These are phyloP conservation scores for Dermochelys coriacea DNA, from an alignment of 2,797 vertebrate species.

Conservation along the genomic window DNA sequence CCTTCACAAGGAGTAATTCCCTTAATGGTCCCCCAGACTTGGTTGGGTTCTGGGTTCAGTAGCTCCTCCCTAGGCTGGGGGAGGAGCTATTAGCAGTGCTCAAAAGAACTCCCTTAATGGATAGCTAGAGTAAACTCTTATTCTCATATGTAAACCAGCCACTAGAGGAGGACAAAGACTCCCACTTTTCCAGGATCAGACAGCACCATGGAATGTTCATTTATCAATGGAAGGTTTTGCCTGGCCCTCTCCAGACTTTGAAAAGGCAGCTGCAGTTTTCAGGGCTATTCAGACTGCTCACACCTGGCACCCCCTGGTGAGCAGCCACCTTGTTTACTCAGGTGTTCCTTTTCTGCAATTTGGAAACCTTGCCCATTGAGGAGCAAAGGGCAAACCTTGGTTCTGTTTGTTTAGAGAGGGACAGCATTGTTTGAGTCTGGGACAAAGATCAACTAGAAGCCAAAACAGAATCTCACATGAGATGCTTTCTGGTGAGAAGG, in stretches of 20 bases:
- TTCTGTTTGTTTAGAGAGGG: neutral
- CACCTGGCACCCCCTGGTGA: neutral
- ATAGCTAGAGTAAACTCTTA: neutral
- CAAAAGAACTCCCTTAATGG: neutral
- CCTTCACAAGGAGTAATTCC: neutral
- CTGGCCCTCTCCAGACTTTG: rapidly evolving
- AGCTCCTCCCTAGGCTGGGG: no score
- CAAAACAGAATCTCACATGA: neutral
- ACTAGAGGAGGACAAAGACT: neutral
- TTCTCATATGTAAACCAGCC: neutral
- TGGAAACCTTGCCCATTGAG: neutral
- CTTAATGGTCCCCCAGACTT: neutral
- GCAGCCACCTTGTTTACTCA: neutral
- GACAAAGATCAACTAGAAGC: neutral
- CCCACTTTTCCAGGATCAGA: neutral
- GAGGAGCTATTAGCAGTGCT: no score
- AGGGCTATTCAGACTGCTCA: neutral
- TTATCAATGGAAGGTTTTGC: neutral
- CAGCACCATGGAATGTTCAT: neutral
- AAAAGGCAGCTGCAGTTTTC: neutral
- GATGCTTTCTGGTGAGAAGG: neutral
- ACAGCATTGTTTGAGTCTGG: neutral
- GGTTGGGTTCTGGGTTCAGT: no score
- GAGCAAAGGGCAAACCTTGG: neutral
- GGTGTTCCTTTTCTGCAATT: neutral